A percentile compares a stretch with the other conserved stretches of the same genome.
Evolutionary conservation across 2,888 invertebrate genomes (phyloP).

Genomic region (Polia nebulosa): DNA sequence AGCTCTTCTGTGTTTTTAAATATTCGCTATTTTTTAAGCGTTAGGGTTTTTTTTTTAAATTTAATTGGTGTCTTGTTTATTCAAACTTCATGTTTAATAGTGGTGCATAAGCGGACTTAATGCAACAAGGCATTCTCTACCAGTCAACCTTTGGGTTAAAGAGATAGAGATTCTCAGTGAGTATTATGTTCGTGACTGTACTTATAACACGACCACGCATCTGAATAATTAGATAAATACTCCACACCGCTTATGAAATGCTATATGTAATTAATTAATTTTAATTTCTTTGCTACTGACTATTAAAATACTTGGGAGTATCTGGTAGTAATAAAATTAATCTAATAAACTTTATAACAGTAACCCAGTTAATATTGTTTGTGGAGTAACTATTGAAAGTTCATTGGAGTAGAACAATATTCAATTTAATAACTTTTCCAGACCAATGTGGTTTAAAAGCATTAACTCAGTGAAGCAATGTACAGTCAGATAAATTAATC

Average conservation of each 20-base stretch:
- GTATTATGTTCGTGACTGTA: not conserved
- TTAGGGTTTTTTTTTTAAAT: too few relatives aligned
- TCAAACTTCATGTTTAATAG: too few relatives aligned
- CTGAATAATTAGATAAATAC: conserved; percentile 36
- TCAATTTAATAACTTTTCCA: not conserved
- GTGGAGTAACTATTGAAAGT: not conserved
- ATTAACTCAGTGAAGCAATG: not conserved
- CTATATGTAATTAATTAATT: conserved; percentile 19
- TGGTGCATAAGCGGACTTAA: too few relatives aligned
- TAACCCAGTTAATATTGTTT: conserved; percentile 1
- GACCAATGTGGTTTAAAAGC: not conserved
- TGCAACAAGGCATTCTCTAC: too few relatives aligned
- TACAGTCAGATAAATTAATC: not conserved
- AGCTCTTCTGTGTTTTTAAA: too few relatives aligned
- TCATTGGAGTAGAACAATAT: not conserved
- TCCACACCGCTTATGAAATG: conserved; percentile 35
- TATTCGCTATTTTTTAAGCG: too few relatives aligned
- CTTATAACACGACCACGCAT: conserved; percentile 24
- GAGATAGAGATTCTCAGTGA: too few relatives aligned
- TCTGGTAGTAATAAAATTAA: conserved; percentile 12
- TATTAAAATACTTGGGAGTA: conserved; percentile 35
- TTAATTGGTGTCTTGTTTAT: too few relatives aligned
- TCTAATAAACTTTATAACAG: not conserved
- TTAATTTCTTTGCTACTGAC: conserved; percentile 23
- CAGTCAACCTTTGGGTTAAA: too few relatives aligned